Conservation (phyloP, 2,888 invertebrate genomes). For the Drosophila nigricruria region DNA sequence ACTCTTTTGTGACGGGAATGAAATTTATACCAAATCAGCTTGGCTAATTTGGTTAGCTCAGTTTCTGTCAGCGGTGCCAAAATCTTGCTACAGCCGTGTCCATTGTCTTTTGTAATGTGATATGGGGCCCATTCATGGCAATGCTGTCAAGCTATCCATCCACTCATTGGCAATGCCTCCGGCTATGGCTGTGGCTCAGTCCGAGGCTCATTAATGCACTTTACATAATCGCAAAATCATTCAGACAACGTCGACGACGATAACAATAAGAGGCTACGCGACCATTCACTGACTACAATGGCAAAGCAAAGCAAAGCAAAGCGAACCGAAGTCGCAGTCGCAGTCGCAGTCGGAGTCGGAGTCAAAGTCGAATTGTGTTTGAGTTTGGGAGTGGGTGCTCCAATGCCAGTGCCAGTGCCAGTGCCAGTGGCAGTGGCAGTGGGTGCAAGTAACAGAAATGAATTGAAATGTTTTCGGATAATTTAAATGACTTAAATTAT, state of each 20-base stretch:
- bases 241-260: conserved; percentile 61
- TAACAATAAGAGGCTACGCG: conserved; percentile 46
- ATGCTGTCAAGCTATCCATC: conserved; percentile 56
- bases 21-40: conserved; percentile 54
- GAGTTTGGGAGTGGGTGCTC: conserved; percentile 3
- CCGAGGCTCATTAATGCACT: conserved; percentile 80
- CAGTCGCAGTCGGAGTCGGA: conserved; percentile 17
- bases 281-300: conserved; percentile 50
- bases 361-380: conserved; percentile 9
- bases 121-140: conserved; percentile 56
- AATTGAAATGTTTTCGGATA: conserved; percentile 81
- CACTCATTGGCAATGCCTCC: conserved; percentile 60
- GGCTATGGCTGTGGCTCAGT: conserved; percentile 45
- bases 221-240: conserved; percentile 81
- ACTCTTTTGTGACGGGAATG: conserved; percentile 44
- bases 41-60: conserved; percentile 62
- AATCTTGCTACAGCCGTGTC: conserved; percentile 41
- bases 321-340: no score
- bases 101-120: conserved; percentile 76
- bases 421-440: conserved; percentile 10
- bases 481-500: conserved; percentile 84
- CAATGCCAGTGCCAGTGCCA: neutral
- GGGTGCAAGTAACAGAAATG: conserved; percentile 61
- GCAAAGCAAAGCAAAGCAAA: conserved; percentile 25
- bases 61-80: conserved; percentile 27